Evolutionary conservation across 2,113 vertebrate genomes (phyloP).

Genomic region (Mionectes macconnelli): DNA sequence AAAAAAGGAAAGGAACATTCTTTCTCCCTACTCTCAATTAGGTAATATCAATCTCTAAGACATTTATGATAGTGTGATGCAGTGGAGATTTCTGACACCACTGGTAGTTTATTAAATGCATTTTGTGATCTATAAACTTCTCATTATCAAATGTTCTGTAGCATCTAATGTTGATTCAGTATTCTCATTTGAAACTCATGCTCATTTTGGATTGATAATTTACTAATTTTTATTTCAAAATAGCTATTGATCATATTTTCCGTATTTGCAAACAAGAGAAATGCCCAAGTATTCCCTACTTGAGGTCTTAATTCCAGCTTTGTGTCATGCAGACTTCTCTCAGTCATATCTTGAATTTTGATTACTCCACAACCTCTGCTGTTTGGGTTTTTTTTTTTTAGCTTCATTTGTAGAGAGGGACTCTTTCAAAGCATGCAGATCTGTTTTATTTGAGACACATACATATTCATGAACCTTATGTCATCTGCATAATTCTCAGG

Average conservation of each 20-base stretch:
- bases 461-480: background rate
- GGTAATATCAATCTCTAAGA: background rate
- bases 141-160: background rate
- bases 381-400: background rate
- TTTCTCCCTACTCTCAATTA: background rate
- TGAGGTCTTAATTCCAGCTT: background rate
- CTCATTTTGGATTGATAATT: background rate
- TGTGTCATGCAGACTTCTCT: background rate
- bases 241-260: background rate
- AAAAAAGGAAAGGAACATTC: background rate
- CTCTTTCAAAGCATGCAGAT: background rate
- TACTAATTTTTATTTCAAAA: background rate
- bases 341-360: background rate
- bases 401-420: background rate
- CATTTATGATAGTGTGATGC: background rate
- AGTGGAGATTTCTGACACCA: background rate
- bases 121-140: background rate
- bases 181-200: background rate
- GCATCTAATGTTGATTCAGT: background rate
- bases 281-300: background rate
- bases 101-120: background rate
- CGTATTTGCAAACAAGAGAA: background rate
- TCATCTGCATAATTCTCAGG: conserved; percentile 10
- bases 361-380: background rate
- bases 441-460: conserved; percentile 10